Evolutionary conservation across 2,888 invertebrate genomes (phyloP).

Genomic region (Bursaphelenchus okinawaensis): DNA sequence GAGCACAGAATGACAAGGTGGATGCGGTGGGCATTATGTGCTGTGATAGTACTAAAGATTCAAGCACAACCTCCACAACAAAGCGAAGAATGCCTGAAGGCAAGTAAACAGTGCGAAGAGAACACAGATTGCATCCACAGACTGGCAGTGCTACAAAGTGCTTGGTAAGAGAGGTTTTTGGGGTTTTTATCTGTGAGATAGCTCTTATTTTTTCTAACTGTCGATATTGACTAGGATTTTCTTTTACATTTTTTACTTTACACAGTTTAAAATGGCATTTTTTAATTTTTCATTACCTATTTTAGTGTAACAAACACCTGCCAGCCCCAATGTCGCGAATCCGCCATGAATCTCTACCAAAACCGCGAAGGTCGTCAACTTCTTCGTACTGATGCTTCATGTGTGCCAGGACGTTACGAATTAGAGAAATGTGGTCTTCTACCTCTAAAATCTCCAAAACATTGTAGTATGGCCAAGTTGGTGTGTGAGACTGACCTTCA

Average conservation of each 20-base stretch:
- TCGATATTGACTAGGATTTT: too few relatives aligned
- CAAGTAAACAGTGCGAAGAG: constrained; percentile 49
- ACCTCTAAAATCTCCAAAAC: constrained; percentile 44
- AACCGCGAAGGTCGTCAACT: constrained; percentile 50
- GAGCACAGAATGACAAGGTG: neutral
- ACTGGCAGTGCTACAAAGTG: constrained; percentile 53
- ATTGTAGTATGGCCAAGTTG: constrained; percentile 54
- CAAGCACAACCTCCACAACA: constrained; percentile 26
- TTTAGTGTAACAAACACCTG: constrained; percentile 54
- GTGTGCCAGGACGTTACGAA: constrained; percentile 52
- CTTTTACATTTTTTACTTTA: too few relatives aligned
- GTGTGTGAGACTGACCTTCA: constrained; percentile 54
- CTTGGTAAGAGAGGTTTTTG: constrained; percentile 37
- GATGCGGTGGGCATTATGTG: neutral
- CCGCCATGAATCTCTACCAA: constrained; percentile 56
- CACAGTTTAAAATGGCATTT: neutral
- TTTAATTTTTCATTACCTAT: constrained; percentile 10
- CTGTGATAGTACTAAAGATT: neutral
- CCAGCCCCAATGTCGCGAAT: constrained; percentile 53
- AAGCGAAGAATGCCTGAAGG: constrained; percentile 39
- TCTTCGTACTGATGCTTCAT: constrained; percentile 50
- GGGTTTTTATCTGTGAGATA: too few relatives aligned
- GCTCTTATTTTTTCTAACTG: too few relatives aligned
- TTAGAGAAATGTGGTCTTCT: constrained; percentile 52
- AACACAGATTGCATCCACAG: constrained; percentile 55